A percentile compares a stretch with the other conserved stretches of the same genome.
phyloP scores from a whole-genome alignment of 2,113 vertebrate genomes.

The Takifugu bimaculatus region DNA sequence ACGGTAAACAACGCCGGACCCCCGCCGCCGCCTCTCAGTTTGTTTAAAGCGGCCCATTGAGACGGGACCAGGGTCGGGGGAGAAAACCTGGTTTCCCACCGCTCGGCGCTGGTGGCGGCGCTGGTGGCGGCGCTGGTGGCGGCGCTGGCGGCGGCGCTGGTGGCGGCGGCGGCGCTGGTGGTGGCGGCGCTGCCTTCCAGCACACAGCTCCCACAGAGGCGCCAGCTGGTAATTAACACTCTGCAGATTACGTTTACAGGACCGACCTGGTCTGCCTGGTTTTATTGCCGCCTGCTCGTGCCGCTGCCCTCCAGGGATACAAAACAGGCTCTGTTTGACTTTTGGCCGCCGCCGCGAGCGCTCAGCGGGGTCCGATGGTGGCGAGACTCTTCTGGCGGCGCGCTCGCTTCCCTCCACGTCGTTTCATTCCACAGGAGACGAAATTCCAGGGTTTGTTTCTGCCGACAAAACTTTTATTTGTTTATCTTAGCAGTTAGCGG shows the following conservation, averaged over 20 bases:
- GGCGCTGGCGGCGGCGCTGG: slow-evolving; percentile 15
- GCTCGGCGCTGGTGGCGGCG: not conserved
- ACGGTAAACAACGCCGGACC: slow-evolving; percentile 59
- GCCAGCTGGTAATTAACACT: slow-evolving; percentile 73
- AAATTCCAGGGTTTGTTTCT: no score
- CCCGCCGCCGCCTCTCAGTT: slow-evolving; percentile 56
- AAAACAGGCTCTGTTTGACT: slow-evolving; percentile 51
- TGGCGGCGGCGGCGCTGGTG: slow-evolving; percentile 39
- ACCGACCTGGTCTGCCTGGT: slow-evolving; percentile 64
- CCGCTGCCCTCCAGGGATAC: slow-evolving; percentile 31
- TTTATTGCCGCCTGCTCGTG: slow-evolving; percentile 55
- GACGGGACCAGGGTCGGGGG: slow-evolving; percentile 52
- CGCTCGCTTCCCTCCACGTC: not conserved
- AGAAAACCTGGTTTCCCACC: slow-evolving; percentile 54
- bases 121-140: slow-evolving; percentile 1
- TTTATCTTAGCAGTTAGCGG: slow-evolving; percentile 47
- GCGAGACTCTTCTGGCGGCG: slow-evolving; percentile 18
- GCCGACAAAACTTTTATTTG: slow-evolving; percentile 12
- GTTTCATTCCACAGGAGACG: no score
- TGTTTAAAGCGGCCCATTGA: slow-evolving; percentile 63
- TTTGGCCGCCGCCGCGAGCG: slow-evolving; percentile 36
- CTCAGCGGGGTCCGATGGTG: slow-evolving; percentile 9
- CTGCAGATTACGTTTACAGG: slow-evolving; percentile 73
- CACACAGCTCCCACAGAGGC: slow-evolving; percentile 60
- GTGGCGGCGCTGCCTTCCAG: slow-evolving; percentile 48